Conservation (phyloP, 1,140 invertebrate genomes). For the Psix sp. region DNA sequence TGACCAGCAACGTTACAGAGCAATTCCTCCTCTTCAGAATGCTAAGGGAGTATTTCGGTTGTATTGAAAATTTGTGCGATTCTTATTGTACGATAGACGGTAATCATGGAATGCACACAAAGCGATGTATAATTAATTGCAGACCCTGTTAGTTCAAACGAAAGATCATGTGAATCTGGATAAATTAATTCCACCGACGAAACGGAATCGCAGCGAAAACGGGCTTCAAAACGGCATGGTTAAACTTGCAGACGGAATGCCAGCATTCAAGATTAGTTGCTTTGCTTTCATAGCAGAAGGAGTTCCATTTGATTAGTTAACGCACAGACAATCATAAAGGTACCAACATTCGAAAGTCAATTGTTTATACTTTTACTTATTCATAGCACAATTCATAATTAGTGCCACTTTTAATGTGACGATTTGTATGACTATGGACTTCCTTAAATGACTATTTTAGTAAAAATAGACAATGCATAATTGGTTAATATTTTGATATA, state of each 20-base stretch:
- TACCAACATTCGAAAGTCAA: constrained; percentile 23
- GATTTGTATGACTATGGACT: too few relatives aligned
- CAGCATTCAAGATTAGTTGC: constrained; percentile 55
- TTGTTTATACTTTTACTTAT: constrained; percentile 51
- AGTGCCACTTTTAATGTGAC: too few relatives aligned
- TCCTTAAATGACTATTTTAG: too few relatives aligned
- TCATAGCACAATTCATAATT: too few relatives aligned
- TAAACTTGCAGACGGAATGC: constrained; percentile 51
- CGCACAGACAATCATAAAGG: constrained; percentile 35
- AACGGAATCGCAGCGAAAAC: constrained; percentile 47
- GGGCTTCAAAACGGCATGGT: constrained; percentile 27
- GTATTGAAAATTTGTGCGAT: constrained; percentile 35
- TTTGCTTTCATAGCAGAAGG: constrained; percentile 46
- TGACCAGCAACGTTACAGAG: too few relatives aligned
- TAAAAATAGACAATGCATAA: too few relatives aligned
- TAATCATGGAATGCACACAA: constrained; percentile 49
- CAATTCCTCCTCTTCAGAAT: too few relatives aligned
- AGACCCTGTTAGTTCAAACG: constrained; percentile 39
- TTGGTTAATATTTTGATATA: too few relatives aligned
- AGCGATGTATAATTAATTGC: constrained; percentile 44
- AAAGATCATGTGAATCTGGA: constrained; percentile 44
- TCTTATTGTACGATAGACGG: constrained; percentile 36
- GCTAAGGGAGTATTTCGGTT: not conserved
- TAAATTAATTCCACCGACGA: constrained; percentile 53
- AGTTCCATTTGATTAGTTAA: constrained; percentile 53